Evolutionary conservation across 2,888 invertebrate species (phyloP), one percentile per base, ranked within the genome.

Genomic region (Tricholauxania praeusta): DNA sequence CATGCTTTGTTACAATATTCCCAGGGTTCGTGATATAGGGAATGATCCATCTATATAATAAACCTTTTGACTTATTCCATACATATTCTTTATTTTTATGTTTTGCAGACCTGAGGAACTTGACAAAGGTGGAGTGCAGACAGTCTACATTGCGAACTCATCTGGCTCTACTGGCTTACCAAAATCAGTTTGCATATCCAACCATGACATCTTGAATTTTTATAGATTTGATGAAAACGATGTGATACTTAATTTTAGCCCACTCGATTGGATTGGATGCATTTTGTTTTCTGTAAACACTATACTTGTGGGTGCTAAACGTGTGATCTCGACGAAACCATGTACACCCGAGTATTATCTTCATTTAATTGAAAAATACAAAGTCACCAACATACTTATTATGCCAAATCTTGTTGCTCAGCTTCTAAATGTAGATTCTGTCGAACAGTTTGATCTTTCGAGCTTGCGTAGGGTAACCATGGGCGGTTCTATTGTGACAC

Each of bases 131-230:
- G 49, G 12, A 3, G 12, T 64, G 4, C 75, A 73, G 39, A 48
- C 70, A 12, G 75, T 77, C 0, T 66, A 63, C 5, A 82, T 85
- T 60, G 39, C 83, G 5, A 82, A 83, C 59, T 84, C 85, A 0
- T 83, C 84, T 1, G 85, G 85, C 1, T 83, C 85, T 4, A 83
- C 84, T 4, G 84, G 85, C n/a, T 64, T 81, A 22, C 82, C 83
- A 0, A 85, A 85, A 74, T 82, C 81, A 1, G 82, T 84, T 32
- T 76, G 74, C 22, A 52, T 78, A 8, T 73, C 79, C 2, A 79
- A 79, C 48, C 65, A 67, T 19, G 2, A 2, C 39, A 3, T 28
- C n/a, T 7, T 28, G 12, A 12, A 51, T 28, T 59, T 48, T 47
- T n/a, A 19, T 5, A 22, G 49, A 2, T 28, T 69, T 4, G 2